A percentile compares a stretch with the other conserved stretches of the same genome.
Conservation (phyloP, 2,888 invertebrate species). For the Marronus borbonicus region DNA sequence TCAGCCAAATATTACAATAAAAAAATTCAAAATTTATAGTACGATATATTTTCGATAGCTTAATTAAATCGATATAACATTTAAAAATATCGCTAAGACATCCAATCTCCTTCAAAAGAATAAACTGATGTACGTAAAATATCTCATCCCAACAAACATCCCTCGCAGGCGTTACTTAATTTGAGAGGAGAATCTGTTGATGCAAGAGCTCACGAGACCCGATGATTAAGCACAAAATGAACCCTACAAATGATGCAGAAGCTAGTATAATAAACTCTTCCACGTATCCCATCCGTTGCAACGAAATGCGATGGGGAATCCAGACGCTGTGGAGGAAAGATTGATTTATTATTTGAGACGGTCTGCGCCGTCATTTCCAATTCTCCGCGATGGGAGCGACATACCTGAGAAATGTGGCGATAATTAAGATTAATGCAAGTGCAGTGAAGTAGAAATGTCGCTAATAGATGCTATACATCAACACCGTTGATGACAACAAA, state of each 20-base stretch:
- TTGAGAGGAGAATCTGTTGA: not conserved
- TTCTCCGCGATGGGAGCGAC: constrained; percentile 58
- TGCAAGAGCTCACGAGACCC: not conserved
- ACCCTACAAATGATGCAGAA: constrained; percentile 22
- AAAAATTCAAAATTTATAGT: too few species aligned
- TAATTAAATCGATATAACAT: too few species aligned
- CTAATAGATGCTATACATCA: not conserved
- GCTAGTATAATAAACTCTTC: not conserved
- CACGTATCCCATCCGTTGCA: not conserved
- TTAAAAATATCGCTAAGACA: too few species aligned
- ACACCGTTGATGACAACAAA: too few species aligned
- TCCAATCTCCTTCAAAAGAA: too few species aligned
- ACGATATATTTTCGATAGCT: too few species aligned
- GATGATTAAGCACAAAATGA: constrained; percentile 40
- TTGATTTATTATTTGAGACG: constrained; percentile 64
- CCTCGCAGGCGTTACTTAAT: not conserved
- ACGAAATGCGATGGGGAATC: not conserved
- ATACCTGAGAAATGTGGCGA: constrained; percentile 56
- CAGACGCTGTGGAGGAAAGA: constrained; percentile 38
- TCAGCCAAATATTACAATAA: too few species aligned
- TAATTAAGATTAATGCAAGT: constrained; percentile 53
- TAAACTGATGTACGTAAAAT: not conserved
- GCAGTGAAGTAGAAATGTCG: not conserved
- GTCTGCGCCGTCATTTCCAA: constrained; percentile 64
- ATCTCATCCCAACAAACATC: not conserved